Percentiles rank a stretch among this genome's conserved stretches.
phyloP scores from a whole-genome alignment of 1,140 invertebrate genomes.

The Drosophila sturtevanti region DNA sequence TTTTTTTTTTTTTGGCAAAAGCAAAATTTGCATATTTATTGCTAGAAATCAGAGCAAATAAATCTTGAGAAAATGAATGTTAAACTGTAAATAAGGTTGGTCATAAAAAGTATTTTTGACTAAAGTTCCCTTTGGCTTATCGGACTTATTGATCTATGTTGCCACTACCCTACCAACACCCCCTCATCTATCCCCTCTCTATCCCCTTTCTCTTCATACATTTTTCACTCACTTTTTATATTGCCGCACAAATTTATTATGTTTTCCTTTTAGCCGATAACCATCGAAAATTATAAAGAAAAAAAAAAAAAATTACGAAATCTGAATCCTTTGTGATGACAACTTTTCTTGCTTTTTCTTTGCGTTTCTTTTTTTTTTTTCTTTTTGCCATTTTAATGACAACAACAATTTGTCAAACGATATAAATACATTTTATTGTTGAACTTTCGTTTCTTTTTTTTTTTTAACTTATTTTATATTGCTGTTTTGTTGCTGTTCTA shows the following conservation, averaged over 20 bases:
- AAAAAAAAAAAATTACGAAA: constrained; percentile 10
- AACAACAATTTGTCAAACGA: constrained; percentile 65
- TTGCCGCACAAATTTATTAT: constrained; percentile 65
- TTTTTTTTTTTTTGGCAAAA: constrained; percentile 18
- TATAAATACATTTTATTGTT: constrained; percentile 25
- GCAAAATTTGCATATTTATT: constrained; percentile 78
- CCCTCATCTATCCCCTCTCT: neutral
- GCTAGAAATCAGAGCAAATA: constrained; percentile 64
- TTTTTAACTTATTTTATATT: constrained; percentile 11
- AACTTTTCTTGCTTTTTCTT: constrained; percentile 46
- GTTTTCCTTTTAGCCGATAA: constrained; percentile 24
- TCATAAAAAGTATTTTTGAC: constrained; percentile 42
- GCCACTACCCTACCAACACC: neutral
- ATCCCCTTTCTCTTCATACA: neutral
- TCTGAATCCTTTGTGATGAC: constrained; percentile 59
- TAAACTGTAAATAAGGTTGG: constrained; percentile 57
- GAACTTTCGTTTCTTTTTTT: neutral
- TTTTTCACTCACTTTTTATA: constrained; percentile 62
- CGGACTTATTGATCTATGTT: constrained; percentile 70
- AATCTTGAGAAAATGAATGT: constrained; percentile 45
- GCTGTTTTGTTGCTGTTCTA: constrained; percentile 35
- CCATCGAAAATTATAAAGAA: constrained; percentile 1
- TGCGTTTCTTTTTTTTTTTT: neutral
- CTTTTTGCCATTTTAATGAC: constrained; percentile 46
- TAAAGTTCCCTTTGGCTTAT: constrained; percentile 44